phyloP scores from a whole-genome alignment of 2,797 vertebrate species.

The Phoebastria nigripes region DNA sequence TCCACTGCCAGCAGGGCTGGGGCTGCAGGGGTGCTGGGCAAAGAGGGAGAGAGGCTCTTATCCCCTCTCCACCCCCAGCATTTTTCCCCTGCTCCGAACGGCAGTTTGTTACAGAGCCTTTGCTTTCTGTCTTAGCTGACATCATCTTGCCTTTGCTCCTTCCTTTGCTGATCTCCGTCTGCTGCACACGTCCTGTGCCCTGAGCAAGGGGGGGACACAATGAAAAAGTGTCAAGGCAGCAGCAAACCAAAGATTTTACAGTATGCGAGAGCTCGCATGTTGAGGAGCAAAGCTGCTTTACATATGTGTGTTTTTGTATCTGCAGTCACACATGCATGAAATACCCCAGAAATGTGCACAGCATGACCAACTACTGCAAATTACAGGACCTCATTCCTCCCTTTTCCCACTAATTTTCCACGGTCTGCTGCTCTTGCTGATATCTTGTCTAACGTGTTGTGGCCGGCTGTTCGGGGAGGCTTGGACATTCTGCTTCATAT shows the following conservation, averaged over 20 bases:
- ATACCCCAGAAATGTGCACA: neutral
- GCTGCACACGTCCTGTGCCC: neutral
- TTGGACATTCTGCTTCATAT: neutral
- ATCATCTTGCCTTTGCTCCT: neutral
- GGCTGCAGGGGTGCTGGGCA: neutral
- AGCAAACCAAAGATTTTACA: neutral
- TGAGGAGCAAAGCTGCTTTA: neutral
- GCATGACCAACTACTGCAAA: neutral
- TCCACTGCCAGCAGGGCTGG: neutral
- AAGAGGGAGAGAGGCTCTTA: neutral
- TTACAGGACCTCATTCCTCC: neutral
- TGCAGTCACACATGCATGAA: constrained; percentile 5
- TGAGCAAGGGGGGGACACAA: neutral
- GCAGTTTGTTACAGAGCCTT: neutral
- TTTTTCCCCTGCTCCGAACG: neutral
- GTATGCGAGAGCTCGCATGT: neutral
- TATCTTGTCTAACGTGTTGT: neutral
- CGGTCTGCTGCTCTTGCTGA: neutral
- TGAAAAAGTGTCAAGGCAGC: neutral
- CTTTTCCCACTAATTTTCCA: neutral
- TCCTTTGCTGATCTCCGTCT: neutral
- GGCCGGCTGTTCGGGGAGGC: neutral
- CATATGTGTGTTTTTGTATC: neutral
- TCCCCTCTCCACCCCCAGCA: neutral
- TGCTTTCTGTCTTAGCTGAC: neutral